Base-by-base conservation (phyloP, 2,797 vertebrate species). In the Alcedo quadribrachys region DNA sequence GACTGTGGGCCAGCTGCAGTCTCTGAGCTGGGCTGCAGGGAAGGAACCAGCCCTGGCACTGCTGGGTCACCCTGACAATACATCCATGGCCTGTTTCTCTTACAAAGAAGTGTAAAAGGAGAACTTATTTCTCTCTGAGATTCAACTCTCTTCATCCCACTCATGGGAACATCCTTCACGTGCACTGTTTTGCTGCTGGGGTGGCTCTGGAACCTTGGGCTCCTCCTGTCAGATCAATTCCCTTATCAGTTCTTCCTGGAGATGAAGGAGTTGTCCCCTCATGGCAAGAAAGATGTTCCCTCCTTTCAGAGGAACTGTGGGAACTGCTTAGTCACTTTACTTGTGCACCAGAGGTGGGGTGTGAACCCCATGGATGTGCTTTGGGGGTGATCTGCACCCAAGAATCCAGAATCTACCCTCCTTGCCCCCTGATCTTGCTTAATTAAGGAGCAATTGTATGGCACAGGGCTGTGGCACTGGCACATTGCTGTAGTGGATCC, bases 1-100 rank as follows among this genome's bases (percentile, higher is more conserved):
- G 15, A 6, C 16, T 3, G 2, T 1, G 3, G 35, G 9, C 33
- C 33, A 65, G 15, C 8, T 2, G 6, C 11, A 71, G n/a, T 3
- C 21, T 76, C 30, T 2, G 3, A 10, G 27, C 15, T 63, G 18
- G 30, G 24, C 7, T 22, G 24, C 53, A 30, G 30, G 21, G 35
- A 35, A 73, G 20, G 17, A 67, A 32, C 63, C 3, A 28, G 4
- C 45, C 14, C 9, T 65, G 46, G 30, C 20, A 43, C 14, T 65
- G 14, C 37, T 40, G 37, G 37, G 37, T 40, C 6, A 40, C 37
- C 37, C 37, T 40, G 37, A 40, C 37, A 6, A 40, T 40, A 40
- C 37, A 40, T 40, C 37, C 37, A 15, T 40, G 37, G 37, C 37
- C 16, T 69, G 51, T 32, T 85, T 50, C 54, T 50, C 2, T 28